Evolutionary conservation across 2,797 vertebrate genomes (phyloP).

Genomic region (Dicrostonyx torquatus): DNA sequence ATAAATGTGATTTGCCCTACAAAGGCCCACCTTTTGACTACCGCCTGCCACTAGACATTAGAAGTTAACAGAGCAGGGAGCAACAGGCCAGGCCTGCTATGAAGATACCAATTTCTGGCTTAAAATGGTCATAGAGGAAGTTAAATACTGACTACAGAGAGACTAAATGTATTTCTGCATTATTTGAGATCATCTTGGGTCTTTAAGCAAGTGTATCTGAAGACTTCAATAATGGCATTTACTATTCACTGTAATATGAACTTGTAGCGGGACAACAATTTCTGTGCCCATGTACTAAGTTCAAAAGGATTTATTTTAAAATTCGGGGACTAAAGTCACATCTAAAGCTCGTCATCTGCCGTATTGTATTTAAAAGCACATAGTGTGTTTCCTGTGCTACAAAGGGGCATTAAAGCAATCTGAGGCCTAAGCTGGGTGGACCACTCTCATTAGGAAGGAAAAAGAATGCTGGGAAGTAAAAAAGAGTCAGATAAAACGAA

Average conservation of each 20-base stretch:
- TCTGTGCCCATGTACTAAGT: neutral
- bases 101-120: slow-evolving; percentile 59
- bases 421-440: neutral
- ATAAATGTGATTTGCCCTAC: slow-evolving; percentile 70
- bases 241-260: slow-evolving; percentile 39
- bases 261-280: slow-evolving; percentile 3
- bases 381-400: neutral
- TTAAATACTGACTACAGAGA: slow-evolving; percentile 75
- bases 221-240: neutral
- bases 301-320: slow-evolving; percentile 38
- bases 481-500: neutral
- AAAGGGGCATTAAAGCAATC: neutral
- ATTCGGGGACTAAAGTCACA: neutral
- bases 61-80: slow-evolving; percentile 41
- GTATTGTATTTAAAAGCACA: neutral
- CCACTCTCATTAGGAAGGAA: neutral
- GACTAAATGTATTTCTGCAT: slow-evolving; percentile 70
- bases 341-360: neutral
- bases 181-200: slow-evolving; percentile 73
- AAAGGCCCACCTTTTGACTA: slow-evolving; percentile 63
- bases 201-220: slow-evolving; percentile 54
- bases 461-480: neutral
- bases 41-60: slow-evolving; percentile 71
- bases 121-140: slow-evolving; percentile 63
- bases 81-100: slow-evolving; percentile 52